These are phyloP conservation scores for Typhlomys cinereus DNA, from an alignment of 2,113 vertebrate species.

Conservation along the genomic window DNA sequence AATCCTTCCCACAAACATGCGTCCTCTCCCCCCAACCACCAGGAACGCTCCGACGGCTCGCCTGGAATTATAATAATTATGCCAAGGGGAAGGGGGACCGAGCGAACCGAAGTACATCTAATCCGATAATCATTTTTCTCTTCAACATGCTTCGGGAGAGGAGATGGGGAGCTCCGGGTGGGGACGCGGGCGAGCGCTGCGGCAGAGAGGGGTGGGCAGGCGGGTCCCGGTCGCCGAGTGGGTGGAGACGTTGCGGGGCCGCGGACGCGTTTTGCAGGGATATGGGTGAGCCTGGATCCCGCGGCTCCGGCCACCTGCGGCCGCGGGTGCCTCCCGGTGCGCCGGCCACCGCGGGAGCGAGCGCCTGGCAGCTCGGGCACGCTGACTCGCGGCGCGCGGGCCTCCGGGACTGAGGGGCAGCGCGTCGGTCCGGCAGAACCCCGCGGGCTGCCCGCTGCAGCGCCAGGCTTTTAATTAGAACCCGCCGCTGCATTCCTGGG, in stretches of 20 bases:
- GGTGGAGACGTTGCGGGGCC: not conserved
- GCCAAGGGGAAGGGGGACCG: slow-evolving; percentile 59
- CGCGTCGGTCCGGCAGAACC: slow-evolving; percentile 15
- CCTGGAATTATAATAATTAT: slow-evolving; percentile 79
- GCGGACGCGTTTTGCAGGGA: not conserved
- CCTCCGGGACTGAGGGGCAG: not conserved
- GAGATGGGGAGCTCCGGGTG: slow-evolving; percentile 3
- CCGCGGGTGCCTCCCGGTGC: not conserved
- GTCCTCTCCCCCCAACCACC: not conserved
- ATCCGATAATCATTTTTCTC: slow-evolving; percentile 82
- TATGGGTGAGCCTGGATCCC: not conserved
- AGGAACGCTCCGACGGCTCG: slow-evolving; percentile 65
- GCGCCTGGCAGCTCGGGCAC: not conserved
- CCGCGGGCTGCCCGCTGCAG: slow-evolving; percentile 7
- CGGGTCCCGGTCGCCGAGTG: not conserved
- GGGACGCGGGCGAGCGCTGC: not conserved
- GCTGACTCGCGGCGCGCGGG: not conserved
- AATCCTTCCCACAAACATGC: slow-evolving; percentile 30
- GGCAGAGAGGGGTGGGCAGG: not conserved
- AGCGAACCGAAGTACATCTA: slow-evolving; percentile 73
- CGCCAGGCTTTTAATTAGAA: slow-evolving; percentile 75
- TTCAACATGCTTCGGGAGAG: slow-evolving; percentile 65
- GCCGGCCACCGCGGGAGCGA: no score
- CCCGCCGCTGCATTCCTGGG: slow-evolving; percentile 58
- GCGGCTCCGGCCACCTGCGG: not conserved